phyloP scores from a whole-genome alignment of 2,888 invertebrate genomes.

The Chironomus riparius region DNA sequence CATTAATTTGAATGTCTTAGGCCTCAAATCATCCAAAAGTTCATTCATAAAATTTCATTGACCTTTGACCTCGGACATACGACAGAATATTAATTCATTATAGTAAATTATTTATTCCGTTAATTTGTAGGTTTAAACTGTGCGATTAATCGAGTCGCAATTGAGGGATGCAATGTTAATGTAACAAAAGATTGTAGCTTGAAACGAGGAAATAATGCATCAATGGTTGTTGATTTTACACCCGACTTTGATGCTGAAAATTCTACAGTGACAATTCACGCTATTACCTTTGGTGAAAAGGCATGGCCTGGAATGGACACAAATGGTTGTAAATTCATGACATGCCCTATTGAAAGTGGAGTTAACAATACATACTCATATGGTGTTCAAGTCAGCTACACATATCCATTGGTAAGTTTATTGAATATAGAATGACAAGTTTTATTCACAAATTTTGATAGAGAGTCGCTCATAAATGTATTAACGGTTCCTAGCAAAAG shows the following conservation, averaged over 20 bases:
- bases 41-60: background rate
- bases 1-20: background rate
- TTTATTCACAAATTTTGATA: too few relatives aligned
- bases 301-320: constrained; percentile 44
- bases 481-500: too few relatives aligned
- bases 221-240: constrained; percentile 44
- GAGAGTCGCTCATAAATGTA: too few relatives aligned
- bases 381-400: constrained; percentile 38
- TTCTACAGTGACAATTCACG: constrained; percentile 44
- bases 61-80: background rate
- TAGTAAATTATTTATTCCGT: background rate
- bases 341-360: constrained; percentile 39
- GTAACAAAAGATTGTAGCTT: constrained; percentile 39
- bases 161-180: constrained; percentile 50
- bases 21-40: background rate
- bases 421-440: too few relatives aligned
- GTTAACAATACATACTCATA: constrained; percentile 38
- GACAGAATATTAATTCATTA: too few relatives aligned
- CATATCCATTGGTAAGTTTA: constrained; percentile 42
- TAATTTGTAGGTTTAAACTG: constrained; percentile 36
- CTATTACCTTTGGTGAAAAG: constrained; percentile 42
- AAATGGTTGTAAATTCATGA: constrained; percentile 41
- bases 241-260: constrained; percentile 44
- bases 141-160: constrained; percentile 45
- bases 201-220: constrained; percentile 34